Percentiles rank a stretch among this genome's conserved stretches.
Evolutionary conservation across 2,888 invertebrate species (phyloP).

Genomic region (Volucella inanis): DNA sequence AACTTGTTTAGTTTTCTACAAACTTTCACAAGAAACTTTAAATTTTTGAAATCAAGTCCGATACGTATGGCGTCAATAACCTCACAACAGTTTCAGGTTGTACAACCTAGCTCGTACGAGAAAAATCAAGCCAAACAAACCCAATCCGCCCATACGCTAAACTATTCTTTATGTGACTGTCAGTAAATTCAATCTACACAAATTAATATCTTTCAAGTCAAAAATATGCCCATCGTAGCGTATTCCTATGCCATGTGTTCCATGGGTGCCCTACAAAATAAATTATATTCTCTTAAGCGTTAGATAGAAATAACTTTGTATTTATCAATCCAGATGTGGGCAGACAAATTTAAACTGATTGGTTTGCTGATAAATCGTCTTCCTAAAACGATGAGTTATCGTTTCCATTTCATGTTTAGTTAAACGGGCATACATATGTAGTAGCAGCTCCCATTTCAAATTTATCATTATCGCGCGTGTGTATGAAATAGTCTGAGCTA

Average conservation of each 20-base stretch:
- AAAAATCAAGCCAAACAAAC: no score
- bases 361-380: constrained; percentile 31
- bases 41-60: no score
- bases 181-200: background rate
- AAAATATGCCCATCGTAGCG: background rate
- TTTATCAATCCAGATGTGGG: constrained; percentile 40
- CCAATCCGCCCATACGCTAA: no score
- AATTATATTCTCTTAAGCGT: constrained; percentile 11
- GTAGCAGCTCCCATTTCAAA: no score
- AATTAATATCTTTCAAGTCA: background rate
- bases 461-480: constrained; percentile 10
- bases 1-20: no score
- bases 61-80: no score
- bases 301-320: constrained; percentile 27
- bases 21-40: no score
- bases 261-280: background rate
- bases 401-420: constrained; percentile 18
- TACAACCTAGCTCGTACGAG: no score
- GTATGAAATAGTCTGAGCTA: constrained; percentile 38
- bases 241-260: no score
- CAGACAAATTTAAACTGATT: constrained; percentile 59
- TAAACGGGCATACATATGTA: background rate
- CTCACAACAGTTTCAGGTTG: no score
- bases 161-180: background rate
- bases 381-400: constrained; percentile 32